Evolutionary conservation across 2,797 vertebrate genomes (phyloP).

Genomic region (Trichosurus vulpecula): DNA sequence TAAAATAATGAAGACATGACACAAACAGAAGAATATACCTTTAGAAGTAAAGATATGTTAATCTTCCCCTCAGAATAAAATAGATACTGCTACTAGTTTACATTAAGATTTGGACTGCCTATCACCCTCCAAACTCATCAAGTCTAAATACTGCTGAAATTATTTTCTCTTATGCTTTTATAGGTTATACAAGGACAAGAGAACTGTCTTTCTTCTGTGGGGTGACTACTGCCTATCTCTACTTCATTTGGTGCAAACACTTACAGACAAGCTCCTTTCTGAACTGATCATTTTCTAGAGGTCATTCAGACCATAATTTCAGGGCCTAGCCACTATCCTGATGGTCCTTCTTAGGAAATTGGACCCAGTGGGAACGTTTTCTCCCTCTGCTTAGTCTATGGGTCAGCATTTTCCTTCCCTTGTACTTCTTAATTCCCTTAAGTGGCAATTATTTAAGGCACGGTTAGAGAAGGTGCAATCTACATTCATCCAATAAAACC

Average conservation of each 20-base stretch:
- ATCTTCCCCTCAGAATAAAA: constrained; percentile 50
- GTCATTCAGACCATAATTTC: constrained; percentile 84
- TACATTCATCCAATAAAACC: constrained; percentile 86
- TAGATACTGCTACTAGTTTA: not conserved
- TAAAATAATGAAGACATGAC: constrained; percentile 42
- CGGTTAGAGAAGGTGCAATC: constrained; percentile 84
- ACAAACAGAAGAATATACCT: constrained; percentile 34
- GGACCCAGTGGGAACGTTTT: constrained; percentile 85
- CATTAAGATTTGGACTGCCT: not conserved
- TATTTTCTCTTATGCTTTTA: constrained; percentile 52
- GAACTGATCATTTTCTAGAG: constrained; percentile 83
- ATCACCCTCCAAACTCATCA: constrained; percentile 14
- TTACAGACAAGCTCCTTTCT: constrained; percentile 79
- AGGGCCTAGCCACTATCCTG: constrained; percentile 80
- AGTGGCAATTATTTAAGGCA: constrained; percentile 87
- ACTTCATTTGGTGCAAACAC: constrained; percentile 80
- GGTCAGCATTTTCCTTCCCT: constrained; percentile 87
- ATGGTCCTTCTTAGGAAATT: constrained; percentile 85
- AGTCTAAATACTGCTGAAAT: constrained; percentile 29
- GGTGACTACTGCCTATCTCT: constrained; percentile 64
- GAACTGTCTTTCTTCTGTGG: constrained; percentile 67
- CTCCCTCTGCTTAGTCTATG: constrained; percentile 83
- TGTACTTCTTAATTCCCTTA: constrained; percentile 87
- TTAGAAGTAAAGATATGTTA: constrained; percentile 39
- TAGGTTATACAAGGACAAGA: constrained; percentile 69